A percentile compares a stretch with the other conserved stretches of the same genome.
Conservation (phyloP, 2,113 vertebrate species). For the Nymphicus hollandicus region DNA sequence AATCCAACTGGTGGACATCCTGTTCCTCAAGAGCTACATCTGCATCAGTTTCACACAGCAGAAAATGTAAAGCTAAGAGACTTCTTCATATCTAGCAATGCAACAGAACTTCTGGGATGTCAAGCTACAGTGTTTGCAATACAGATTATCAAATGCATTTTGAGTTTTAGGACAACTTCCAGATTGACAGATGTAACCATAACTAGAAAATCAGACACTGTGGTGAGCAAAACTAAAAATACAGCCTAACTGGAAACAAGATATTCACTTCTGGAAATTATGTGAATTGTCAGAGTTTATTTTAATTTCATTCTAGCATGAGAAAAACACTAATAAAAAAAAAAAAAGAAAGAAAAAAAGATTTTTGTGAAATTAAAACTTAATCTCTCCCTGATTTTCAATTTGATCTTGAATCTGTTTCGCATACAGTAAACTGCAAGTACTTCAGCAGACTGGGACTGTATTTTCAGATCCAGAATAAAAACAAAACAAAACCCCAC, state of each 20-base stretch:
- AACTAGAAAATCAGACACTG: background rate
- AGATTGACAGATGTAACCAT: background rate
- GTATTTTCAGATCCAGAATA: background rate
- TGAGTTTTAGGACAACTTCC: constrained; percentile 16
- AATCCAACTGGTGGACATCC: background rate
- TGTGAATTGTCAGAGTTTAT: background rate
- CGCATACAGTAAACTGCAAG: background rate
- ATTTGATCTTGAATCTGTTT: background rate
- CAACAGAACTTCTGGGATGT: background rate
- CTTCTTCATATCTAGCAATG: background rate
- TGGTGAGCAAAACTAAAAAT: background rate
- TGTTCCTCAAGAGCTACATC: background rate
- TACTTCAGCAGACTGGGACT: background rate
- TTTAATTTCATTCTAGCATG: background rate
- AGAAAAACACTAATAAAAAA: background rate
- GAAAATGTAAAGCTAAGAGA: background rate
- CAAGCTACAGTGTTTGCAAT: background rate
- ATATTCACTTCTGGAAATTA: background rate
- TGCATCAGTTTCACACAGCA: background rate
- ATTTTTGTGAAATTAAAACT: background rate
- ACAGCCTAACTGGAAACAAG: background rate
- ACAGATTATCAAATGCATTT: background rate
- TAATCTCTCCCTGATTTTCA: background rate
- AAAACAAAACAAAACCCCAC: rapidly evolving
- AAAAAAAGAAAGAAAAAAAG: background rate